These are phyloP conservation scores for Hypomesus transpacificus DNA, from an alignment of 2,113 vertebrate species.

Conservation along the genomic window DNA sequence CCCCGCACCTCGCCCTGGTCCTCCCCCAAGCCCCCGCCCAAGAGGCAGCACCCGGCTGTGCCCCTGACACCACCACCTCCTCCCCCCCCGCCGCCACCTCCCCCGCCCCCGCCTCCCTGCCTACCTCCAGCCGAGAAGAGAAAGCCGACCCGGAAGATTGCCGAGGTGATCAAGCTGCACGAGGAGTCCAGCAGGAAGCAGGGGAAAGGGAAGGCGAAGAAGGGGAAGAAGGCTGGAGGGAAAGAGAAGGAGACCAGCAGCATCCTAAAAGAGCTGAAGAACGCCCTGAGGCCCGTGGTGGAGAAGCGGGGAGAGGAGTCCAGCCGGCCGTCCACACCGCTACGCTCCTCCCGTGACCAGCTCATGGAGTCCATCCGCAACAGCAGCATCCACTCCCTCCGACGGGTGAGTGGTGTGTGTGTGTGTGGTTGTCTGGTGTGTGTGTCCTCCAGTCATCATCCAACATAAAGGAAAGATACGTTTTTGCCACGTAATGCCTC, in stretches of 20 bases:
- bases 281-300: constrained; percentile 81
- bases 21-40: constrained; percentile 86
- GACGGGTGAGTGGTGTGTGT: constrained; percentile 71
- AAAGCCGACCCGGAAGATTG: constrained; percentile 85
- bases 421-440: too few relatives aligned
- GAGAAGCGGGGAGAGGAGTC: constrained; percentile 80
- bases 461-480: too few relatives aligned
- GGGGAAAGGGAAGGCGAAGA: constrained; percentile 77
- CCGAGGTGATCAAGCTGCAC: constrained; percentile 88
- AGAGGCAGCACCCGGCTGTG: constrained; percentile 55
- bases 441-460: too few relatives aligned
- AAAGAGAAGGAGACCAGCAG: constrained; percentile 66
- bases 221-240: constrained; percentile 58
- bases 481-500: too few relatives aligned
- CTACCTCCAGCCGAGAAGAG: constrained; percentile 71
- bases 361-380: constrained; percentile 91
- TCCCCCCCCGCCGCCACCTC: constrained; percentile 56
- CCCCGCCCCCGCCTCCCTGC: constrained; percentile 52
- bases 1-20: constrained; percentile 80
- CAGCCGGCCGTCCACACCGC: constrained; percentile 88
- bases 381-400: constrained; percentile 79
- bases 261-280: constrained; percentile 89
- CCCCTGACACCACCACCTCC: constrained; percentile 60
- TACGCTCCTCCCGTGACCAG: constrained; percentile 84
- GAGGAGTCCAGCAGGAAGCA: constrained; percentile 75